phyloP scores from a whole-genome alignment of 1,140 invertebrate species.

The Pseudoatta argentina region DNA sequence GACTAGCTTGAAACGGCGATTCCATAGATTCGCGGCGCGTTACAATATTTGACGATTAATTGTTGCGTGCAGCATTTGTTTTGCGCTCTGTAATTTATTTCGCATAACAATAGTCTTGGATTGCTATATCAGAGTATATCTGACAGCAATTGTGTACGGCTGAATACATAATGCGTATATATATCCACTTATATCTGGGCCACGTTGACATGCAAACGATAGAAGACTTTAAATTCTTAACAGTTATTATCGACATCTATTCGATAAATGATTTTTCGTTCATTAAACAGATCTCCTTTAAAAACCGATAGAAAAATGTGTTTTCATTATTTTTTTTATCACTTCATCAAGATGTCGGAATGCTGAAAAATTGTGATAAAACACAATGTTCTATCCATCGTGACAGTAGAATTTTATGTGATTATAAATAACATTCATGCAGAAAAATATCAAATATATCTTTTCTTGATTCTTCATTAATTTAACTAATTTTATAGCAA shows the following conservation, averaged over 20 bases:
- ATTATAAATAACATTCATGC: conserved; percentile 14
- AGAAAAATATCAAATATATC: conserved; percentile 17
- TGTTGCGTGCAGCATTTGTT: conserved; percentile 48
- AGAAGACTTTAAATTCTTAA: conserved; percentile 65
- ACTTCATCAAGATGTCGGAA: conserved; percentile 46
- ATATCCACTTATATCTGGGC: conserved; percentile 50
- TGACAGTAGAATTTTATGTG: conserved; percentile 1
- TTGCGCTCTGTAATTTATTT: conserved; percentile 50
- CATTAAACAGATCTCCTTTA: conserved; percentile 17
- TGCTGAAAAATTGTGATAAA: conserved; percentile 63
- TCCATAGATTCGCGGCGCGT: conserved; percentile 40
- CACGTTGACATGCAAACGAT: conserved; percentile 56
- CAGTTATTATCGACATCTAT: conserved; percentile 46
- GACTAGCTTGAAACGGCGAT: conserved; percentile 73
- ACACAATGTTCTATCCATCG: conserved; percentile 25
- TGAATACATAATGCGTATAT: conserved; percentile 32
- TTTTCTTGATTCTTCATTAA: conserved; percentile 17
- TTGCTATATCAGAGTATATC: conserved; percentile 35
- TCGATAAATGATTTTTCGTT: conserved; percentile 8
- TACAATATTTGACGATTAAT: conserved; percentile 56
- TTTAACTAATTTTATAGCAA: conserved; percentile 11
- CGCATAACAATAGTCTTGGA: conserved; percentile 47
- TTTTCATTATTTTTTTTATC: conserved; percentile 17
- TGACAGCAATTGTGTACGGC: conserved; percentile 49
- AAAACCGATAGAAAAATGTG: conserved; percentile 42